These are phyloP conservation scores for Athalia rosae DNA, from an alignment of 2,888 invertebrate genomes.

Conservation along the genomic window DNA sequence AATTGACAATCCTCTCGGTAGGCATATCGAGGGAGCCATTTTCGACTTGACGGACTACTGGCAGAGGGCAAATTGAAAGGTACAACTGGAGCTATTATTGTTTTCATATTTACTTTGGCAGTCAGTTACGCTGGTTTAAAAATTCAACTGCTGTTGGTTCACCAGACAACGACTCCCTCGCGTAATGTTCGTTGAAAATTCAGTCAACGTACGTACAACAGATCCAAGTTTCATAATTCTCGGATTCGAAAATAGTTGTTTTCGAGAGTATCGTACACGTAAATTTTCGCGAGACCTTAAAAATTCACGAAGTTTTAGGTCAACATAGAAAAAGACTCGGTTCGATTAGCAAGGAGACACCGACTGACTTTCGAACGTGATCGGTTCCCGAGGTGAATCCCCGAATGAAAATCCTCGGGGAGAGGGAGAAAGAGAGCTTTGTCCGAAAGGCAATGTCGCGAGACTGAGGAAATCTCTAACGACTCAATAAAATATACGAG, in stretches of 20 bases:
- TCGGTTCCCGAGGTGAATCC: background rate
- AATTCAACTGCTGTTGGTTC: background rate
- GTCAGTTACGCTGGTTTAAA: conserved; percentile 13
- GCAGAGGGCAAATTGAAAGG: conserved; percentile 17
- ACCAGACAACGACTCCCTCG: conserved; percentile 9
- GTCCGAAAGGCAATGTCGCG: conserved; percentile 11
- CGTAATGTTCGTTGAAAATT: conserved; percentile 15
- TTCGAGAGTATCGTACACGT: too few species aligned
- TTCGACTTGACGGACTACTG: background rate
- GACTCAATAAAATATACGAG: conserved; percentile 38
- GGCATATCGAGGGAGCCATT: background rate
- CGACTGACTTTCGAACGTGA: background rate
- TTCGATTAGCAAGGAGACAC: conserved; percentile 3
- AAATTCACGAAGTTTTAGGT: conserved; percentile 1
- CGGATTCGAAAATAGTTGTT: background rate
- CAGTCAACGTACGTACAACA: background rate
- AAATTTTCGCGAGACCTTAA: background rate
- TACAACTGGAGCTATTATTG: conserved; percentile 7
- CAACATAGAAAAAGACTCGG: background rate
- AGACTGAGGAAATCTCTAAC: conserved; percentile 12
- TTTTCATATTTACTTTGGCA: conserved; percentile 36
- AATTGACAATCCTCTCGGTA: background rate
- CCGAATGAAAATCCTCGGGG: background rate
- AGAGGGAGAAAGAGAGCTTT: background rate
- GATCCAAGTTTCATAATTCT: conserved; percentile 9